These are phyloP conservation scores for Mystacides longicornis DNA, from an alignment of 2,888 invertebrate genomes.

Conservation along the genomic window DNA sequence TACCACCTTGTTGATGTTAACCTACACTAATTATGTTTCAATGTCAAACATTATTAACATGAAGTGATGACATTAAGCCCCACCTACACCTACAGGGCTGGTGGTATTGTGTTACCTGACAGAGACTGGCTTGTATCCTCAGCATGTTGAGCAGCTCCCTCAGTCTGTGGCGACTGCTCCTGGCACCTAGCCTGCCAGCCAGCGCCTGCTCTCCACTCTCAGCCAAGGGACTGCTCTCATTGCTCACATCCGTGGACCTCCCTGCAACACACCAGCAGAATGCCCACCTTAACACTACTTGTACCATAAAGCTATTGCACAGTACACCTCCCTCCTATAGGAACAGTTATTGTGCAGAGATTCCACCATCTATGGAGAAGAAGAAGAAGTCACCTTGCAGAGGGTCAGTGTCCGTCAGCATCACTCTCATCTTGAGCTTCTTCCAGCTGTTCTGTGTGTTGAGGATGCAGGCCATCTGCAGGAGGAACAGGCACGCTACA, in stretches of 20 bases:
- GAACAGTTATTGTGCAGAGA: too few species aligned
- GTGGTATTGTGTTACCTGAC: too few species aligned
- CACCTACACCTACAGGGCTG: constrained; percentile 22
- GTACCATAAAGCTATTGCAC: too few species aligned
- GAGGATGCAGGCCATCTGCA: constrained; percentile 93
- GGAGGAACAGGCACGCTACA: constrained; percentile 87
- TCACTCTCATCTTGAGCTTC: constrained; percentile 75
- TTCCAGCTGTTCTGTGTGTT: constrained; percentile 89
- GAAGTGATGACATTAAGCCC: background rate
- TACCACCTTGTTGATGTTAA: background rate
- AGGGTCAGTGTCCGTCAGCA: constrained; percentile 71
- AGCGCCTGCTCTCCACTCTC: constrained; percentile 20
- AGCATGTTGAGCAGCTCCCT: constrained; percentile 71
- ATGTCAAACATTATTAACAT: too few species aligned
- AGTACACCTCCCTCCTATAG: too few species aligned
- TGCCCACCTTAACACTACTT: too few species aligned
- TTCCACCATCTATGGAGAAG: too few species aligned
- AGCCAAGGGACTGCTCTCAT: background rate
- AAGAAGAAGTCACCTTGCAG: background rate
- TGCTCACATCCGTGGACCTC: background rate
- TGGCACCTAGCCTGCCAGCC: constrained; percentile 30
- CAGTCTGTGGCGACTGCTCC: constrained; percentile 40
- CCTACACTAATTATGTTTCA: background rate
- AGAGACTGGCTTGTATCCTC: constrained; percentile 79
- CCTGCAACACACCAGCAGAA: background rate